These are phyloP conservation scores for Drosophila paramelanica DNA, from an alignment of 2,888 invertebrate genomes.

Conservation along the genomic window DNA sequence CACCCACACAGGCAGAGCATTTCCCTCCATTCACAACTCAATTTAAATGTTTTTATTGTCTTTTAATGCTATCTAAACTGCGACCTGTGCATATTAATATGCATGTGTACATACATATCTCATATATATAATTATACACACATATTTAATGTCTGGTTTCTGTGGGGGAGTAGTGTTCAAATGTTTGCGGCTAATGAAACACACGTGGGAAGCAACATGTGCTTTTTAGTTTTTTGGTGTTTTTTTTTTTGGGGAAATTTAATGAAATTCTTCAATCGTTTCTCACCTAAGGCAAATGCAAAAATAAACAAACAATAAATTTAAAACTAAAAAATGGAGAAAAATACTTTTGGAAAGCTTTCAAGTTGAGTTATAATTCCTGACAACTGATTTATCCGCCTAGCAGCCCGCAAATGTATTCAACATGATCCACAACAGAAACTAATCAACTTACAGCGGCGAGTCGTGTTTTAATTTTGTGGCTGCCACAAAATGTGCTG, in stretches of 20 bases:
- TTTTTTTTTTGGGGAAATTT: slow-evolving; percentile 12
- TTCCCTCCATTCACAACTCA: slow-evolving; percentile 51
- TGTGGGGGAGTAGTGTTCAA: slow-evolving; percentile 34
- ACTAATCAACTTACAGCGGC: slow-evolving; percentile 61
- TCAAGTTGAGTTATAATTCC: slow-evolving; percentile 56
- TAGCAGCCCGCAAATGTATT: slow-evolving; percentile 26
- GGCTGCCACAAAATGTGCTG: slow-evolving; percentile 25
- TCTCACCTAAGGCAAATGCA: slow-evolving; percentile 48
- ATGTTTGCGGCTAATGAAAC: slow-evolving; percentile 52
- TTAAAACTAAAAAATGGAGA: slow-evolving; percentile 42
- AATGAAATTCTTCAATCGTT: slow-evolving; percentile 56
- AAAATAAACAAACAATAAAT: slow-evolving; percentile 68
- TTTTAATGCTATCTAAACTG: slow-evolving; percentile 64
- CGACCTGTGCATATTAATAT: slow-evolving; percentile 64
- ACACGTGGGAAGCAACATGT: slow-evolving; percentile 51
- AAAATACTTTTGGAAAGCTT: slow-evolving; percentile 54
- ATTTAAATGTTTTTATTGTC: slow-evolving; percentile 71
- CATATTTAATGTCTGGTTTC: slow-evolving; percentile 3
- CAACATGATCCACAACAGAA: slow-evolving; percentile 36
- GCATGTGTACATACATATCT: slow-evolving; percentile 1
- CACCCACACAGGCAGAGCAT: slow-evolving; percentile 49
- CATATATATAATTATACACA: background rate
- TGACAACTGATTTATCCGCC: slow-evolving; percentile 69
- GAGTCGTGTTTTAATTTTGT: slow-evolving; percentile 45
- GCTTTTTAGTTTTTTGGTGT: slow-evolving; percentile 28